phyloP scores from a whole-genome alignment of 1,140 invertebrate genomes.

The Rhagoletis zephyria region DNA sequence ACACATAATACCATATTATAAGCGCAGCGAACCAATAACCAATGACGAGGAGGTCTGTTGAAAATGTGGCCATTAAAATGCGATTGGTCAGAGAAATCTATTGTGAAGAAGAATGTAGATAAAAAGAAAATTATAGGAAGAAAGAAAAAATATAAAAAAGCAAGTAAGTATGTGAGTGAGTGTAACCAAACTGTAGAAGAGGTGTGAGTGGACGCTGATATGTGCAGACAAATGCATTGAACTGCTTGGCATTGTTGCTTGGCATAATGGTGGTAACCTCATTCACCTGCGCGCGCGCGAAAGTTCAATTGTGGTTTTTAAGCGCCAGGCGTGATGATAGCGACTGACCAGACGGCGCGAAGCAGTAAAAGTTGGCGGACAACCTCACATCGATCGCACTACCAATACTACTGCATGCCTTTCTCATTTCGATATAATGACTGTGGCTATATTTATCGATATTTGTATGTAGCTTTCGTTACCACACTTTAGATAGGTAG shows the following conservation, averaged over 20 bases:
- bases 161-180: not conserved
- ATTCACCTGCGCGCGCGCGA: not conserved
- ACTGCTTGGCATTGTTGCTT: not conserved
- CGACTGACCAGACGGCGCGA: not conserved
- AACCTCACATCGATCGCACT: not conserved
- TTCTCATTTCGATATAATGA: not conserved
- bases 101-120: constrained; percentile 14
- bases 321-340: not conserved
- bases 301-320: constrained; percentile 4
- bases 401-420: not conserved
- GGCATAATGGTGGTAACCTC: not conserved
- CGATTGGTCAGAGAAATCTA: constrained; percentile 49
- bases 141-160: constrained; percentile 8
- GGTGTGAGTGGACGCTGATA: not conserved
- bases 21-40: constrained; percentile 53
- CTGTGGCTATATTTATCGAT: not conserved
- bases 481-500: not conserved
- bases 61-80: constrained; percentile 52
- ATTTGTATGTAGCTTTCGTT: not conserved
- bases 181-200: too few relatives aligned
- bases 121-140: not conserved
- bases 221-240: not conserved
- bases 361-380: not conserved
- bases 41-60: constrained; percentile 4
- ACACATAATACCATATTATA: constrained; percentile 35